Conservation (phyloP, 2,888 invertebrate species). For the Oeneis ivallda region DNA sequence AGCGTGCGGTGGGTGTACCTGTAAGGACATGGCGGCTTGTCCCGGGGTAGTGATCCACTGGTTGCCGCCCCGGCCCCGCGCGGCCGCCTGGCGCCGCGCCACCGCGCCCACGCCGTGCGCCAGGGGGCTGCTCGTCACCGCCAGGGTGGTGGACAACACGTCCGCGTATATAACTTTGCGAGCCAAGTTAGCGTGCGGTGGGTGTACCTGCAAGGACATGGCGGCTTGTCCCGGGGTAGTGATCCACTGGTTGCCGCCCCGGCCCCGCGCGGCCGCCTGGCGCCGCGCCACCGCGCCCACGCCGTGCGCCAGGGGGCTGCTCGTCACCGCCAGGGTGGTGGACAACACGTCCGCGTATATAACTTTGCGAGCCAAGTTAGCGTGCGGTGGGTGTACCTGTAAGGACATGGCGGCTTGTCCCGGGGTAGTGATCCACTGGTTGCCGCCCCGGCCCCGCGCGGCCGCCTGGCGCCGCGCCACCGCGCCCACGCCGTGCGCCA, state of each 20-base stretch:
- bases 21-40: too few species aligned
- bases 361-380: slow-evolving; percentile 92
- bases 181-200: not conserved
- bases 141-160: not conserved
- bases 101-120: too few species aligned
- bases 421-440: too few species aligned
- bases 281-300: slow-evolving; percentile 89
- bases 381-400: slow-evolving; percentile 56
- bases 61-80: too few species aligned
- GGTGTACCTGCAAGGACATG: slow-evolving; percentile 89
- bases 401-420: too few species aligned
- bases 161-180: not conserved
- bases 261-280: slow-evolving; percentile 86
- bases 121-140: not conserved
- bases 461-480: too few species aligned
- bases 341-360: slow-evolving; percentile 90
- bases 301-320: slow-evolving; percentile 85
- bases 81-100: too few species aligned
- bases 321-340: slow-evolving; percentile 87
- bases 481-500: too few species aligned
- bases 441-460: too few species aligned
- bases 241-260: slow-evolving; percentile 92
- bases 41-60: too few species aligned
- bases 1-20: not conserved
- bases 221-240: slow-evolving; percentile 95